Evolutionary conservation across 2,888 invertebrate species (phyloP), one percentile per base, ranked within the genome.

Genomic region (Diplazon laetatorius): DNA sequence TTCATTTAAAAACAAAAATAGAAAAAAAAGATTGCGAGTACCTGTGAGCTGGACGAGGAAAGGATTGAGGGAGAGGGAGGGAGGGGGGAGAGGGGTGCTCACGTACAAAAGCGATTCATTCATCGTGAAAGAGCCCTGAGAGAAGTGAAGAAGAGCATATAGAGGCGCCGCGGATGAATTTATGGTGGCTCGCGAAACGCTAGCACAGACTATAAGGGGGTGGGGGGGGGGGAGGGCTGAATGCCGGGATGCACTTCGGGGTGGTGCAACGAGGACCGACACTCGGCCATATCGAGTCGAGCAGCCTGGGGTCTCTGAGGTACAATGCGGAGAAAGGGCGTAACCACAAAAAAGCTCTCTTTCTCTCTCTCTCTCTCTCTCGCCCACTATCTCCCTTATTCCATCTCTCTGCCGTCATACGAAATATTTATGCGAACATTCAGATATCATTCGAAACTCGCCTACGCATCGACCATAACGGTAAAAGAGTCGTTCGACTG

Each of bases 161-260:
- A 62, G n/a, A n/a, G 72, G 20, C 69, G 55, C 65, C 60, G 75
- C 52, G 77, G 63, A 75, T 75, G 55, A 75, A 75, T 75, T 75
- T 75, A 75, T 75, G 63, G 62, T 57, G 52, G 55, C 57, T 62
- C 62, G 55, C n/a, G 14, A 35, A 75, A 62, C 52, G 35, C 69
- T 20, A 39, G 42, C 42, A 20, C n/a, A n/a, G n/a, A n/a, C n/a
- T n/a, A n/a, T n/a, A n/a, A n/a, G n/a, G n/a, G n/a, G n/a, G n/a
- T n/a, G n/a, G n/a, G n/a, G n/a, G 60, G 25, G 10, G 37, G 55
- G 42, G 66, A 66, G 16, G 39, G 55, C 30, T 25, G 42, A 68
- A 52, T 52, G 18, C 48, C 10, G 68, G 42, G 22, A 63, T 55
- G 62, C 69, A 63, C 57, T 57, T 69, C 63, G 46, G 37, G n/a